These are phyloP conservation scores for Psophia crepitans DNA, from an alignment of 2,113 vertebrate species.

Conservation along the genomic window DNA sequence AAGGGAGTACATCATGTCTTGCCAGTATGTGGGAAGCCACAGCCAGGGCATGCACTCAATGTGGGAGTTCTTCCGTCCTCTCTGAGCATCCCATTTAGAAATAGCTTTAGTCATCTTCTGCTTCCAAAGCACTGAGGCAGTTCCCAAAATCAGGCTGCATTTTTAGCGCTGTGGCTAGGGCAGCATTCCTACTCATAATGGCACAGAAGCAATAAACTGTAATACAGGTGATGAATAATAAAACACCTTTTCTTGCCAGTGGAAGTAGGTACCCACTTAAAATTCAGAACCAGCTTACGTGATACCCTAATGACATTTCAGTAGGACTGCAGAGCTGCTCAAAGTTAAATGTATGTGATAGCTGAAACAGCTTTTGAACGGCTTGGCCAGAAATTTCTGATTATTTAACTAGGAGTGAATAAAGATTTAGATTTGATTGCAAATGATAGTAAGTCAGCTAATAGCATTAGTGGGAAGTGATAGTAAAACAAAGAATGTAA, in stretches of 20 bases:
- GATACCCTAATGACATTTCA: background rate
- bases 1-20: accelerated
- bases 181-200: background rate
- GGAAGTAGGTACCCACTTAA: background rate
- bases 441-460: background rate
- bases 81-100: background rate
- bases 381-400: background rate
- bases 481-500: background rate
- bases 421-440: background rate
- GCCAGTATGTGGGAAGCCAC: background rate
- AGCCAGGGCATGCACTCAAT: background rate
- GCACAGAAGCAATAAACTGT: background rate
- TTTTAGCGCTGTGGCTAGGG: background rate
- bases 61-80: background rate
- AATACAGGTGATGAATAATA: background rate
- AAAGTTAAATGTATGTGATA: background rate
- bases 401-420: background rate
- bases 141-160: background rate
- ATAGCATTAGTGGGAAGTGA: background rate
- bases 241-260: background rate
- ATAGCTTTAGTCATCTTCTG: background rate
- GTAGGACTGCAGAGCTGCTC: background rate
- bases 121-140: background rate
- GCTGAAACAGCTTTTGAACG: background rate
- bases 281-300: background rate